Evolutionary conservation across 1,140 invertebrate species (phyloP).

Genomic region (Augochlora pura): DNA sequence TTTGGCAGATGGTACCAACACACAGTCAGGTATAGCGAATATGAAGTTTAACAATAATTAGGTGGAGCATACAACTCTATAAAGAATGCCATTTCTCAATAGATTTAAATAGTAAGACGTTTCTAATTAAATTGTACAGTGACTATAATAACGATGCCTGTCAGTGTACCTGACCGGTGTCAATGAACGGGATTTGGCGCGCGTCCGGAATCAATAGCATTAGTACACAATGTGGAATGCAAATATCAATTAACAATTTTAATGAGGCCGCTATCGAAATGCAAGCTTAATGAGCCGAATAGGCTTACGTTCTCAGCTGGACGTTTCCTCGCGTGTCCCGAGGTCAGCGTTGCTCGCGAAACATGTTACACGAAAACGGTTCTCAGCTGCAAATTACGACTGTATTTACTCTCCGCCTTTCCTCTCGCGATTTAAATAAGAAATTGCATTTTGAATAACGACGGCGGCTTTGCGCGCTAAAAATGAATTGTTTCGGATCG

Average conservation of each 20-base stretch:
- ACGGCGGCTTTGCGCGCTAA: no score
- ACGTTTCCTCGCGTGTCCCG: slow-evolving; percentile 14
- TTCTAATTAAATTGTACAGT: no score
- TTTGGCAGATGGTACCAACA: slow-evolving; percentile 65
- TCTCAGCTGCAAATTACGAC: slow-evolving; percentile 8
- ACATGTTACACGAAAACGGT: not conserved
- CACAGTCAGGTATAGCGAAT: slow-evolving; percentile 53
- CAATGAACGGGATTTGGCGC: not conserved
- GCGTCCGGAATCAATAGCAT: not conserved
- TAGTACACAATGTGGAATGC: not conserved
- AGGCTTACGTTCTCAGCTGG: not conserved
- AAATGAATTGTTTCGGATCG: no score
- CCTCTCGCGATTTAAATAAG: slow-evolving; percentile 7
- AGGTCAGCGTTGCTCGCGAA: slow-evolving; percentile 10
- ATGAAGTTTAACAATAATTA: no score
- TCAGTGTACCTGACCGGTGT: not conserved
- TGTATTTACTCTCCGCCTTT: not conserved
- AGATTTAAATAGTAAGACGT: no score
- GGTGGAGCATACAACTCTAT: no score
- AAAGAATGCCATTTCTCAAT: no score
- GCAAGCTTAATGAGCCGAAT: not conserved
- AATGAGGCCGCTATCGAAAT: slow-evolving; percentile 18
- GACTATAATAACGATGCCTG: not conserved
- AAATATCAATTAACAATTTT: slow-evolving; percentile 14
- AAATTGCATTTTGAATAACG: not conserved